Base-by-base conservation (phyloP, 2,113 vertebrate species). In the Chamaetylas fuelleborni region DNA sequence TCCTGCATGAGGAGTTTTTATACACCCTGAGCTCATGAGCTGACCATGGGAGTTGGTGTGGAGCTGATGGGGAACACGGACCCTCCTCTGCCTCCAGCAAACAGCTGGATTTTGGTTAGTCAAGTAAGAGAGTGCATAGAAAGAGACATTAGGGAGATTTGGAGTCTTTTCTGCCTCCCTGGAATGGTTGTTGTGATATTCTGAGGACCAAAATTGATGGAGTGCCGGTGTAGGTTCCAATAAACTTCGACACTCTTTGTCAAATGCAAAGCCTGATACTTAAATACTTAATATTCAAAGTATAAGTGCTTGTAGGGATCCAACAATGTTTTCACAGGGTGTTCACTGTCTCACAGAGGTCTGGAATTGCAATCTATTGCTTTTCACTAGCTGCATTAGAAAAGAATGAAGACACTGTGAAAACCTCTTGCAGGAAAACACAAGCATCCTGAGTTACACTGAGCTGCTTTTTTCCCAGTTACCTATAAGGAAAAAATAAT, bases 401-500 rank as follows among this genome's bases (percentile, higher is more conserved):
- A 65, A 88, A 79, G 17, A 94, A 65, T 25, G 28, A 12, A 9
- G 0, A 0, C 18, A 25, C 33, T 31, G 19, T 14, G 18, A 81
- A 88, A 88, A 9, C 16, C 26, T 71, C 24, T 23, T 43, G 24
- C 26, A 34, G 54, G 38, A 84, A 81, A 86, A 40, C 19, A 47
- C 1, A 29, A 50, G 12, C 50, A n/a, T 15, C 8, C 0, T 29
- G 34, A 42, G 70, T 71, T n/a, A 56, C 17, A 5, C 6, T 34
- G 26, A 85, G 28, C 14, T 73, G 14, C 6, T 26, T 12, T 65
- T 73, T 34, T 2, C 14, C 25, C 14, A 19, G 10, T 45, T 14
- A 20, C 6, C 15, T 72, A 23, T 24, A 60, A n/a, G 40, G 2
- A 20, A 33, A 50, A 61, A 58, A 14, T 45, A 50, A 67, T 7